Evolutionary conservation across 2,113 vertebrate genomes (phyloP).

Genomic region (Myotis brandtii): DNA sequence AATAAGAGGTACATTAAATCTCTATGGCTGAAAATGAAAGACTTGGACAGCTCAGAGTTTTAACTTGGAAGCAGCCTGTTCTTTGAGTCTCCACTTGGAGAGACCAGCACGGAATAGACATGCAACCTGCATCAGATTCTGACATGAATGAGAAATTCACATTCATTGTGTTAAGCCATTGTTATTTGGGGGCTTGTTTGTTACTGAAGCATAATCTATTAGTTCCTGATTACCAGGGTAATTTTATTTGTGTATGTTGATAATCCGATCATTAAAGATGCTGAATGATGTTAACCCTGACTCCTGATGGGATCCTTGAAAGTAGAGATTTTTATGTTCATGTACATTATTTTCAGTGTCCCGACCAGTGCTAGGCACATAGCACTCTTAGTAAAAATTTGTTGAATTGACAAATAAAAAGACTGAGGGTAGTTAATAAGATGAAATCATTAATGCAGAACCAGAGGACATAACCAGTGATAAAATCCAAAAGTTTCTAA

Average conservation of each 20-base stretch:
- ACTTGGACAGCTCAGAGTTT: background rate
- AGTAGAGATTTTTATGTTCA: background rate
- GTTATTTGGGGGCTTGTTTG: background rate
- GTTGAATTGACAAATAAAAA: background rate
- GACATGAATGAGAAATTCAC: background rate
- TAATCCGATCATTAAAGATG: background rate
- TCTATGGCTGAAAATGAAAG: background rate
- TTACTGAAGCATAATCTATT: background rate
- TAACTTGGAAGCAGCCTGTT: background rate
- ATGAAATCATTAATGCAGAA: background rate
- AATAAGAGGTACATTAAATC: background rate
- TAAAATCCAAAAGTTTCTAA: slow-evolving; percentile 12
- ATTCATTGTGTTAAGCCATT: background rate
- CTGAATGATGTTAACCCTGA: background rate
- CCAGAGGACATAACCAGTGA: background rate
- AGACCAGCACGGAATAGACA: background rate
- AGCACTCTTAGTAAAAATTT: background rate
- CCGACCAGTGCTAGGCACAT: background rate
- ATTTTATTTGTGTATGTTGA: slow-evolving; percentile 25
- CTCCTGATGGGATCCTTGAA: background rate
- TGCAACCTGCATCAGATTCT: background rate
- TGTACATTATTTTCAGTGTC: background rate
- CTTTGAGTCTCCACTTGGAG: background rate
- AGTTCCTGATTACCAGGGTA: background rate
- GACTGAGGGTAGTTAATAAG: background rate